Base-by-base conservation (phyloP, 2,797 vertebrate species). In the Sebastes reedi region DNA sequence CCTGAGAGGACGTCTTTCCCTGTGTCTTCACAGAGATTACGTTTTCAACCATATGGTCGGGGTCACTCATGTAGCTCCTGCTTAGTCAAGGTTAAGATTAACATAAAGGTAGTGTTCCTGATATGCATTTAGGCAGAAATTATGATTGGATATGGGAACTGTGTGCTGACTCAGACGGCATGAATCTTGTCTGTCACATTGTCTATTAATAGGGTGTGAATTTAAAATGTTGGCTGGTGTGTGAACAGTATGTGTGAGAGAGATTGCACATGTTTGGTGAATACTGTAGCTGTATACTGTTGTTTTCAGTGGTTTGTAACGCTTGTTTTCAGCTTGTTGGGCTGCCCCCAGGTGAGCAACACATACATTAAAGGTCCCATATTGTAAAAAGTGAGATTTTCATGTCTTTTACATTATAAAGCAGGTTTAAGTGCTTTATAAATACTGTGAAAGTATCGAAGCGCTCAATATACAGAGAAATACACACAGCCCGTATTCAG, bases 11-110 rank as follows among this genome's bases (percentile, higher is more conserved):
- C 13, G 0, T 32, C 54, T 71, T 65, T 67, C 46, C 36, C 46
- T 54, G n/a, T 60, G 59, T 71, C 39, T 73, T 27, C 42, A 55
- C n/a, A 10, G 32, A 74, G 62, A 77, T 74, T 30, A 36, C 22
- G 5, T 67, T 73, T 62, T 64, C 42, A 46, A 56, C 27, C 0
- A 0, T 77, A 10, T 61, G 62, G 60, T 18, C 24, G 30, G 20
- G 22, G n/a, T 71, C 72, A 34, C 25, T 61, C 50, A 16, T 42
- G 20, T n/a, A 24, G 61, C 60, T 25, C 42, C 67, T 60, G 76
- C 58, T 76, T 60, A 67, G 60, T 77, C 66, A 62, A 39, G 39
- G 67, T 81, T 66, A 62, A 29, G 36, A 24, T 56, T 25, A 46
- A 66, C 22, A 70, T n/a, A 54, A 14, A 64, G 30, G 11, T 25